Base-by-base conservation (phyloP, 92 coral and sea anemone species). In the Pocillopora grandis region DNA sequence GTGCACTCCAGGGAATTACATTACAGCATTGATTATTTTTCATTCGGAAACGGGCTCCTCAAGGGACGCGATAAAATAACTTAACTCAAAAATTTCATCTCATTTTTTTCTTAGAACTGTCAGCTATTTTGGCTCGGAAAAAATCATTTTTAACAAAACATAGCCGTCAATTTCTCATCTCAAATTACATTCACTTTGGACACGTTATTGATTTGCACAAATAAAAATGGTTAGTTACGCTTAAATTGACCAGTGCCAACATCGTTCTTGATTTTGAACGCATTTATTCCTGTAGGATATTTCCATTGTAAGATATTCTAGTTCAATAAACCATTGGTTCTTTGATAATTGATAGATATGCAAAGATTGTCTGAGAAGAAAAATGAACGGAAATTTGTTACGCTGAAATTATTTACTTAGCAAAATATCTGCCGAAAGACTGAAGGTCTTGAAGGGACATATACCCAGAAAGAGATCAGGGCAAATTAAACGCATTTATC, bases 1-100 rank as follows among this genome's bases (percentile, higher is more conserved):
- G 75, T 17, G 75, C 75, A 70, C 75, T 70, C 75, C 75, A 20
- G 75, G 75, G 67, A 58, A 77, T 77, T 60, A 66, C 71, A 62
- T 76, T 56, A 76, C 36, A 37, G 33, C 80, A 21, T 35, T 37
- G 33, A 11, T 70, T 70, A 70, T 70, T 70, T 73, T 74, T 27
- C 9, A 18, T 9, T 49, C 77, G 56, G 1, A 37, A 73, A 18
- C 23, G 68, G n/a, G 23, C 7, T 63, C n/a, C 6, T 21, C 18
- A 63, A 63, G 18, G 23, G 11, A 21, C 6, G 68, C 13, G 68
- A 63, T 11, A 17, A 63, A 63, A 21, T 21, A 11, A 63, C n/a
- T 21, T 7, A 63, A 63, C 10, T 63, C n/a, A 63, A 7, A 11
- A 63, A 63, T 73, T 73, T 73, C 49, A 18, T 48, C 42, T 73